phyloP scores from a whole-genome alignment of 2,888 invertebrate species.

The Lepeophtheirus nordmannii region DNA sequence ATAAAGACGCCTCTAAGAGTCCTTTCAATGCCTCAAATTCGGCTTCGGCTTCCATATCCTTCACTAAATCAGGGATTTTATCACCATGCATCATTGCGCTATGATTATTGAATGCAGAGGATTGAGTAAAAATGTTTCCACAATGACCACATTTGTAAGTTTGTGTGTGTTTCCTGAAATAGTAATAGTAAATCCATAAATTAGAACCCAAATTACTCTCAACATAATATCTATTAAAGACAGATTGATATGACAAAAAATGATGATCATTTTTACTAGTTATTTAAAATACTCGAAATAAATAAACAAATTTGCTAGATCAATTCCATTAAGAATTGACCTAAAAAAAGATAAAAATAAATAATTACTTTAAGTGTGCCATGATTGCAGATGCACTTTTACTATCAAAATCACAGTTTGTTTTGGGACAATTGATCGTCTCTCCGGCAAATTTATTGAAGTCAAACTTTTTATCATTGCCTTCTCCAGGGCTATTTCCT shows the following conservation, averaged over 20 bases:
- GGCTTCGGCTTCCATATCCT: slow-evolving; percentile 23
- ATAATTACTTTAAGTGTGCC: neutral
- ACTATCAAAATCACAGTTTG: slow-evolving; percentile 9
- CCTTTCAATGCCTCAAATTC: slow-evolving; percentile 21
- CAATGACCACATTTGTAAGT: slow-evolving; percentile 24
- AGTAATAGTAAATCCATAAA: too few relatives aligned
- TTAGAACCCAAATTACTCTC: too few relatives aligned
- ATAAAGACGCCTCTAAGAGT: slow-evolving; percentile 12
- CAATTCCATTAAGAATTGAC: neutral
- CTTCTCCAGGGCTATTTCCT: too few relatives aligned
- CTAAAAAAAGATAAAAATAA: neutral
- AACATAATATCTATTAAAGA: too few relatives aligned
- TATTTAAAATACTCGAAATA: too few relatives aligned
- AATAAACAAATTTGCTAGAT: too few relatives aligned
- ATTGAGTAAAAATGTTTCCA: slow-evolving; percentile 8
- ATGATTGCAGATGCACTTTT: neutral
- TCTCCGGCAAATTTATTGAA: neutral
- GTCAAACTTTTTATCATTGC: neutral
- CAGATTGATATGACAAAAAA: too few relatives aligned
- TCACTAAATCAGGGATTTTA: slow-evolving; percentile 24
- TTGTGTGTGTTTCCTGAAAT: slow-evolving; percentile 12
- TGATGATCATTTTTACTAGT: too few relatives aligned
- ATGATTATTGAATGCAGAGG: slow-evolving; percentile 18
- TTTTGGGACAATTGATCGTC: slow-evolving; percentile 6
- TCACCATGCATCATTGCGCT: slow-evolving; percentile 21